Evolutionary conservation across 2,113 vertebrate genomes (phyloP).

Genomic region (Tenebrosternarchus preto): DNA sequence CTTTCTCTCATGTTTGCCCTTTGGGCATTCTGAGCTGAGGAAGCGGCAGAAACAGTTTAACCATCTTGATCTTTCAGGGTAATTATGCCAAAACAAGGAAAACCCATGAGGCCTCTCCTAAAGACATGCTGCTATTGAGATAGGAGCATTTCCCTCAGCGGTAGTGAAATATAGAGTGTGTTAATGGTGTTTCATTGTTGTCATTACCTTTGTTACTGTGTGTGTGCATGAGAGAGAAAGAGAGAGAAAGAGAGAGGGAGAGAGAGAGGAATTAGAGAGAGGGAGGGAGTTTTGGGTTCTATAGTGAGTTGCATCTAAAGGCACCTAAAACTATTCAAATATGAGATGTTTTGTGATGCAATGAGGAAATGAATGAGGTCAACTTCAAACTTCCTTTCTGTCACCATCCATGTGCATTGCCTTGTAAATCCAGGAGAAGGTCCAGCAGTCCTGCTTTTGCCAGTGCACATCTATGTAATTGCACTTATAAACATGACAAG

Average conservation of each 20-base stretch:
- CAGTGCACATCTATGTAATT: constrained; percentile 15
- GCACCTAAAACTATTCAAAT: constrained; percentile 61
- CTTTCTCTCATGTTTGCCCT: too few species aligned
- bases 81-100: not conserved
- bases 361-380: constrained; percentile 77
- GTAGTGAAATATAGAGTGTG: too few species aligned
- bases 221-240: too few species aligned
- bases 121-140: not conserved
- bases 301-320: not conserved
- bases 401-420: constrained; percentile 20
- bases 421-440: constrained; percentile 40
- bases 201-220: too few species aligned
- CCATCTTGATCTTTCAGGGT: too few species aligned
- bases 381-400: constrained; percentile 70
- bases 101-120: not conserved
- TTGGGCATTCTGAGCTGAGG: too few species aligned
- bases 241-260: too few species aligned
- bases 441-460: constrained; percentile 15
- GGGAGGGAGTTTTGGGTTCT: not conserved
- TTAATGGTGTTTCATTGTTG: too few species aligned
- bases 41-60: too few species aligned
- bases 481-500: constrained; percentile 27
- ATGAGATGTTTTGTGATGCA: constrained; percentile 56
- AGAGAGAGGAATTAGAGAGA: not conserved
- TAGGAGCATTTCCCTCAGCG: too few species aligned